These are phyloP conservation scores for Agonopterix alstromeriana DNA, from an alignment of 2,888 invertebrate genomes.

Conservation along the genomic window DNA sequence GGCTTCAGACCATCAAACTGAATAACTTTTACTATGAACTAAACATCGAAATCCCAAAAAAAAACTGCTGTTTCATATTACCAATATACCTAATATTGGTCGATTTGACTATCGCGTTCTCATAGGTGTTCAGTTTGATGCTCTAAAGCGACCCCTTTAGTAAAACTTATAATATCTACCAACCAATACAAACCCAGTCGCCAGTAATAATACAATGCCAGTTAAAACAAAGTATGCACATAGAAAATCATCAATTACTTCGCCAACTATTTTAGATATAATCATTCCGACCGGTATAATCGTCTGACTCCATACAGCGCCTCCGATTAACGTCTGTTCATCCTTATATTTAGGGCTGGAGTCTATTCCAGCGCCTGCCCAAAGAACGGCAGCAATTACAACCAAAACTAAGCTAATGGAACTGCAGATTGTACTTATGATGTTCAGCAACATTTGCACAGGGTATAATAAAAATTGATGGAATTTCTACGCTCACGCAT, in stretches of 20 bases:
- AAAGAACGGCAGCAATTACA: slow-evolving; percentile 36
- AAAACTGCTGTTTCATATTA: too few relatives aligned
- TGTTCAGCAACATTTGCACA: slow-evolving; percentile 9
- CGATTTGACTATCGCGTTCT: too few relatives aligned
- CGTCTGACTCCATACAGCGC: slow-evolving; percentile 57
- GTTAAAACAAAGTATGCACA: slow-evolving; percentile 38
- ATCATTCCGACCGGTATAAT: slow-evolving; percentile 48
- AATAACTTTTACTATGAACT: too few relatives aligned
- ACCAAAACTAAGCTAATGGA: slow-evolving; percentile 32
- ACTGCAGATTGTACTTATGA: slow-evolving; percentile 27
- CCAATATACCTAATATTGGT: too few relatives aligned
- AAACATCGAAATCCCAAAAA: too few relatives aligned
- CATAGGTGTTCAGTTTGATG: too few relatives aligned
- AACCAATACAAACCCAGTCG: slow-evolving; percentile 34
- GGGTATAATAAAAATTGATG: not conserved
- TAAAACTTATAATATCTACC: slow-evolving; percentile 13
- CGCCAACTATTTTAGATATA: slow-evolving; percentile 32
- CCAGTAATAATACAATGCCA: slow-evolving; percentile 29
- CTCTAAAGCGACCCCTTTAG: too few relatives aligned
- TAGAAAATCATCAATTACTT: slow-evolving; percentile 28
- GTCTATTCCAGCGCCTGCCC: slow-evolving; percentile 38
- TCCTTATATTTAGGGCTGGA: slow-evolving; percentile 33
- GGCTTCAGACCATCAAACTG: too few relatives aligned
- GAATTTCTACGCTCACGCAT: not conserved
- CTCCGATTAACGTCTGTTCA: slow-evolving; percentile 51